Evolutionary conservation across 2,797 vertebrate species (phyloP), one percentile per base, ranked within the genome.

Genomic region (Chiloscyllium punctatum): DNA sequence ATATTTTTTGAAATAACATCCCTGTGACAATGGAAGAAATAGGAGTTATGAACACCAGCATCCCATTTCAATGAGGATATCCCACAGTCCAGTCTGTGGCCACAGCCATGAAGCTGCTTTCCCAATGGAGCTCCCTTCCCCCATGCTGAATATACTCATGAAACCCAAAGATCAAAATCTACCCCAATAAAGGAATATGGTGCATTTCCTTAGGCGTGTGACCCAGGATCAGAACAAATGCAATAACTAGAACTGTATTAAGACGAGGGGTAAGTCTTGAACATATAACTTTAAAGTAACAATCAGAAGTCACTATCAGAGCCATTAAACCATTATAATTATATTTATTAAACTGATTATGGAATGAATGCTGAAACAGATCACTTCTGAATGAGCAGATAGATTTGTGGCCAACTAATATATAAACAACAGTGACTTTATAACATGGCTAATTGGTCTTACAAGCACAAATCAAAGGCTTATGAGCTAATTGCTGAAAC

Each of bases 401-500:
- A 94, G 71, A 77, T 95, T 95, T 95, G 94, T 77, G 53, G 94
- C 74, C 94, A 53, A 95, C 53, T 74, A 95, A 71, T 95, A 72
- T 77, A 95, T 71, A 95, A 95, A 95, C 74, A 95, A 57, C 94
- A 7, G 71, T 95, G 71, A 95, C 94, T 95, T 94, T 94, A n/a
- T 95, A 95, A 95, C 94, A 94, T 74, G 94, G 94, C 94, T 95
- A 95, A 95, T 95, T 95, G 94, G 42, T 95, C 71, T 95, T 95
- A 57, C 94, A 74, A 74, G 94, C 94, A 94, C 48, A 94, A 94
- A 94, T 94, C 92, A 94, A 72, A 94, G 51, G 42, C 94, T 74
- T 53, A 72, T 53, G 94, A 95, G 1, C 51, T 95, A 95, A 84
- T 96, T 96, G 96, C 33, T 57, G 95, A 95, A 96, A 8, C 33